Base-by-base conservation (phyloP, 2,888 invertebrate species). In the Campoletis raptor region DNA sequence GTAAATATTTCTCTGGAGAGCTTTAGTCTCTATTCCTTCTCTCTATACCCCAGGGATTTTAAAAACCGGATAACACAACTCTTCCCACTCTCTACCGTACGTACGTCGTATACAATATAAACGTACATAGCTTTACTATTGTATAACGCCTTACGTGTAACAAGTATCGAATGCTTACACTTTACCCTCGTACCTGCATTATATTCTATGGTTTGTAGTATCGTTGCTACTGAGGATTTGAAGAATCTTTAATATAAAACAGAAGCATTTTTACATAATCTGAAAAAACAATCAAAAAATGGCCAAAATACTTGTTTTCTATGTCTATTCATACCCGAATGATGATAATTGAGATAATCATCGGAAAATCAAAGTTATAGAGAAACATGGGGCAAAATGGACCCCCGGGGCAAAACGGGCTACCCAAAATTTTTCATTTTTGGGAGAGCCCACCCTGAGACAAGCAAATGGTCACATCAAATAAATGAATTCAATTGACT, bases 1-100 rank as follows among this genome's bases (percentile, higher is more conserved):
- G 89, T 87, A 88, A 90, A 90, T 90, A 90, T 89, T 90, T 90
- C 88, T 87, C 89, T 85, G 83, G 88, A 89, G 88, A 89, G 89
- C 88, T 86, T 83, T 86, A 81, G 82, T 85, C 86, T 78, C 80
- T 67, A 77, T 57, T 78, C 78, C 40, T 72, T 54, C 83, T 64
- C 78, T 40, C 24, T 78, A 70, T 80, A 77, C 87, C 76, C 86
- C 52, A 72, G 86, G 83, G 86, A 83, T 86, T 86, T 86, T 86
- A 61, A 78, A 83, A 83, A 40, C 77, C 73, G 77, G 72, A 76
- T 86, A 83, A 54, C 77, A 66, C 66, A 67, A 81, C 77, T 73
- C 81, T 76, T 76, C 54, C 67, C 67, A 45, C 67, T 54, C 67
- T 54, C n/a, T 57, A 30, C 67, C 24, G 6, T 64, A 81, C 45